Percentiles rank a stretch among this genome's conserved stretches.
Conservation (phyloP, 2,113 vertebrate species). For the Ictalurus punctatus region DNA sequence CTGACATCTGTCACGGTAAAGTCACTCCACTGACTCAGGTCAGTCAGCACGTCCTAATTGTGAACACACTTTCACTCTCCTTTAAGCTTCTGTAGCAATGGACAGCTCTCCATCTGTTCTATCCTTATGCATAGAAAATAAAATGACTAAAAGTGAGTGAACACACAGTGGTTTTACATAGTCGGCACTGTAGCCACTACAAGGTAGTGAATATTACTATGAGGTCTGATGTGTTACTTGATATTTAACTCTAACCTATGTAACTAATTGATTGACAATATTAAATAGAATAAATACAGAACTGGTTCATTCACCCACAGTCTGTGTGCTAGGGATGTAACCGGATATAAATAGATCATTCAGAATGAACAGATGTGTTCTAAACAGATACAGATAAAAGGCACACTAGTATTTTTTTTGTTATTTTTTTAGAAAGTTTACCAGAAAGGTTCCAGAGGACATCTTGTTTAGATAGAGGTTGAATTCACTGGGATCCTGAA, state of each 20-base stretch:
- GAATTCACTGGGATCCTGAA: neutral
- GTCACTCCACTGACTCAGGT: slow-evolving; percentile 21
- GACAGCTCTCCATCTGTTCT: slow-evolving; percentile 16
- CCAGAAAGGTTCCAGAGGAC: neutral
- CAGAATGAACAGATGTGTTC: neutral
- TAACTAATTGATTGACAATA: neutral
- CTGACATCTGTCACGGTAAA: slow-evolving; percentile 34
- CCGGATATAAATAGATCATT: neutral
- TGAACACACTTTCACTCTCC: slow-evolving; percentile 30
- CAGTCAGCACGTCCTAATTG: slow-evolving; percentile 38
- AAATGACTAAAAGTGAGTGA: neutral
- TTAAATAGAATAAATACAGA: neutral
- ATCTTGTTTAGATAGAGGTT: neutral
- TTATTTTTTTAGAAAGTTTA: neutral
- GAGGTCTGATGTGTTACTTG: neutral
- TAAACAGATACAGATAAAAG: neutral
- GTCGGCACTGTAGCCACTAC: neutral
- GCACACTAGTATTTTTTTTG: neutral
- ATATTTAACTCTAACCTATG: neutral
- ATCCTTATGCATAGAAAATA: neutral
- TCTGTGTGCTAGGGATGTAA: neutral
- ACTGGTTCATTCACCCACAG: neutral
- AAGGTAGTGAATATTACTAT: neutral
- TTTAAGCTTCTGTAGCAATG: neutral
- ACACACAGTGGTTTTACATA: neutral